Evolutionary conservation across 2,113 vertebrate species (phyloP).

Genomic region (Neodon shergylaensis): DNA sequence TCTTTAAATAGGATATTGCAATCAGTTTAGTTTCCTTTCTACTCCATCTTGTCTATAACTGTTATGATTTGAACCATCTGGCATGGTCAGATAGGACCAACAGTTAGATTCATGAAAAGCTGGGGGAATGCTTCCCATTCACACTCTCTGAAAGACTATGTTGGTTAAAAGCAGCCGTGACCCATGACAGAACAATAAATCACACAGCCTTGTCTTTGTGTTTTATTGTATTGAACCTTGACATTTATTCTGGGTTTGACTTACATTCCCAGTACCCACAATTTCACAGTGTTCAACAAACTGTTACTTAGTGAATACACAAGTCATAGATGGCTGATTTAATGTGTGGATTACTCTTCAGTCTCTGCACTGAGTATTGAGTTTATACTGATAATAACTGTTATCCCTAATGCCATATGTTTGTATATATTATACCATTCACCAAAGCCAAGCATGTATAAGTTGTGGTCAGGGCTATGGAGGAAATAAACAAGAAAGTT

Average conservation of each 20-base stretch:
- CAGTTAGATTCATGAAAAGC: background rate
- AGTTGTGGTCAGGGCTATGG: background rate
- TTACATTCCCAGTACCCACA: background rate
- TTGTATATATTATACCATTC: background rate
- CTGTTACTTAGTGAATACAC: background rate
- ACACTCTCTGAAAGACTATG: background rate
- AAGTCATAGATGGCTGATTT: background rate
- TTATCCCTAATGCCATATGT: background rate
- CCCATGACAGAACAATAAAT: background rate
- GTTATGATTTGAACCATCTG: background rate
- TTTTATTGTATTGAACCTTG: background rate
- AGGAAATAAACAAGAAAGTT: background rate
- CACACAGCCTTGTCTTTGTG: background rate
- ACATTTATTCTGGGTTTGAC: slow-evolving; percentile 8
- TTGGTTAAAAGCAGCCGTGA: background rate
- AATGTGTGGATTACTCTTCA: background rate
- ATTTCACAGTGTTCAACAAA: background rate
- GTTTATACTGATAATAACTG: background rate
- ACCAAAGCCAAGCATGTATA: background rate
- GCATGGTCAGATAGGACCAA: background rate
- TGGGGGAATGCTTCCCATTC: background rate
- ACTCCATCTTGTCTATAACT: background rate
- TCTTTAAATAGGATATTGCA: background rate
- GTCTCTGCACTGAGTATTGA: background rate
- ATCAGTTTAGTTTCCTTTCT: background rate